Base-by-base conservation (phyloP, 2,113 vertebrate species). In the Telmatochromis sp. region DNA sequence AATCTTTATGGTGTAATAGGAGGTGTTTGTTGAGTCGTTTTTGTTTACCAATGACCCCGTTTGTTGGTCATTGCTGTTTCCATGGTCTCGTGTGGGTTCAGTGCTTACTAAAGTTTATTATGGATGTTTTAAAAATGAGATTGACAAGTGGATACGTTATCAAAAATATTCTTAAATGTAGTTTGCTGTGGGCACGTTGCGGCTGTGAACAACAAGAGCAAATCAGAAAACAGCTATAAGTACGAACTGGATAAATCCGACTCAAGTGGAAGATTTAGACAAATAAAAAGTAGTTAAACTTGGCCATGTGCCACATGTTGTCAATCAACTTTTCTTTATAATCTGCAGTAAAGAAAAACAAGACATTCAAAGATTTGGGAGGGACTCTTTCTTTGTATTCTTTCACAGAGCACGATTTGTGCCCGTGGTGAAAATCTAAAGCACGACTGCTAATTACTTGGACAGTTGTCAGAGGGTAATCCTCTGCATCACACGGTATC, bases 401-500 rank as follows among this genome's bases (percentile, higher is more conserved):
- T 28, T 75, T 26, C 71, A 47, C 42, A 75, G 71, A 50, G 71
- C 42, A 19, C 7, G 71, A 17, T 50, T 58, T 5, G 75, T 47
- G 28, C 45, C 79, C 47, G 11, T 35, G 86, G 51, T n/a, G 82
- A 60, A 82, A 78, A 57, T 86, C 21, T 79, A 37, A 89, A 91
- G 40, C 86, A 40, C 6, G 23, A 47, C 51, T 82, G 33, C 80
- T 90, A 89, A 94, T 95, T 91, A 85, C 31, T 84, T 83, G 47
- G 65, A 86, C 79, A 83, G 54, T 50, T 86, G 86, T 90, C 87
- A 87, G 51, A 54, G 6, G 45, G 63, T 42, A 17, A 13, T 73
- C 42, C 10, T 85, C 26, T 31, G 15, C 42, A 23, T 82, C 55
- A 45, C 21, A n/a, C 15, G 23, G 28, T 86, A 90, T 58, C 23